Base-by-base conservation (phyloP, 2,797 vertebrate genomes). In the Melanotaenia trifasciata region DNA sequence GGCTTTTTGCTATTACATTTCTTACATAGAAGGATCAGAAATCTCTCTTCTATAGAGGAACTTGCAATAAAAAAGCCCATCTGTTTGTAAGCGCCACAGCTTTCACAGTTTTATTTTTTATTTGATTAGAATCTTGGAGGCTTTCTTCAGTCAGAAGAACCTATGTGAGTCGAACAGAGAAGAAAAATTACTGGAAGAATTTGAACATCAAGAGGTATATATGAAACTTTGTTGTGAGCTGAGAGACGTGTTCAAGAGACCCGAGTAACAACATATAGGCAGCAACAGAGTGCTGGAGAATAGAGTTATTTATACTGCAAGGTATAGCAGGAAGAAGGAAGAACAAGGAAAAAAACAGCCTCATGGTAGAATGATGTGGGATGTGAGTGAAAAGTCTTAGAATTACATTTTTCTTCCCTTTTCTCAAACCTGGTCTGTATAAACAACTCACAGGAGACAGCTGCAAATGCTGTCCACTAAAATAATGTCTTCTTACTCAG, bases 181-280 rank as follows among this genome's bases (percentile, higher is more conserved):
- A 14, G 8, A 5, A 22, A 47, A 40, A 45, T 32, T 5, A 64
- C 10, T 88, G 88, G 85, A 78, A 51, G 5, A 5, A 60, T 86
- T 74, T 83, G 74, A 87, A 78, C 58, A 71, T 70, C 81, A 82
- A 79, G 71, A 87, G 64, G 64, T 79, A 60, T 57, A 72, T 83
- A 75, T 84, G 78, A 84, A 84, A 73, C 67, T 62, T 56, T 76
- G 86, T 67, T 71, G 56, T 9, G 18, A 78, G 50, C 16, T 73
- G 75, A 87, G 64, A 80, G 83, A 74, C 45, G 51, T 72, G 77
- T 72, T 73, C 85, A 67, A 82, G 28, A 56, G 66, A 58, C 64
- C 58, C 36, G 18, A 69, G 69, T 77, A 84, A 75, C 32, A 67
- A 60, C 59, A 60, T 47, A 45, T 11, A 43, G 32, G 38, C 14